Evolutionary conservation across 2,797 vertebrate species (phyloP).

Genomic region (Sebastes iracundus): DNA sequence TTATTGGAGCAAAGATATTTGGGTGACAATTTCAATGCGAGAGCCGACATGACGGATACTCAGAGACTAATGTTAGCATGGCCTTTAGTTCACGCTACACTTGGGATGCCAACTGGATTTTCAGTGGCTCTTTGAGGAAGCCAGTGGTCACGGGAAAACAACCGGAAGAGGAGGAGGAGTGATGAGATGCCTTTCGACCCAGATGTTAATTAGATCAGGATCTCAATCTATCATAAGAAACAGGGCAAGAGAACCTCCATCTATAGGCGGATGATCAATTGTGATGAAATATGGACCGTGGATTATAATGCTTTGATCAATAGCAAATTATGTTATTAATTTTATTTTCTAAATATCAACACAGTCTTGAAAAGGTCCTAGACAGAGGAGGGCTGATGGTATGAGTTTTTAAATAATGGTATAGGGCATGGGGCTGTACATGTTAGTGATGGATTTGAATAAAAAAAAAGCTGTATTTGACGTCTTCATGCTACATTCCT

Average conservation of each 20-base stretch:
- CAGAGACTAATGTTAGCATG: slow-evolving; percentile 69
- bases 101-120: slow-evolving; percentile 76
- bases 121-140: slow-evolving; percentile 66
- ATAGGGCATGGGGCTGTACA: not conserved
- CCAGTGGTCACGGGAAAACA: slow-evolving; percentile 66
- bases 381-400: not conserved
- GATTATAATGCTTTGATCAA: slow-evolving; percentile 42
- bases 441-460: not conserved
- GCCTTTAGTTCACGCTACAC: slow-evolving; percentile 81
- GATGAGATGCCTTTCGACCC: slow-evolving; percentile 75
- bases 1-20: slow-evolving; percentile 82
- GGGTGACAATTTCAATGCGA: slow-evolving; percentile 71
- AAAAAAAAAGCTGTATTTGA: not conserved
- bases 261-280: slow-evolving; percentile 43
- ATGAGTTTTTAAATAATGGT: not conserved
- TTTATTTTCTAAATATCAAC: slow-evolving; percentile 42
- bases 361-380: not conserved
- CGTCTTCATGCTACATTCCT: not conserved
- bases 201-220: slow-evolving; percentile 75
- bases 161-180: slow-evolving; percentile 59
- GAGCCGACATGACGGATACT: slow-evolving; percentile 58
- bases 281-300: slow-evolving; percentile 24
- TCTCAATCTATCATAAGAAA: slow-evolving; percentile 67
- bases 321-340: slow-evolving; percentile 39
- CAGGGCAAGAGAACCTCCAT: slow-evolving; percentile 19